Evolutionary conservation across 2,113 vertebrate species (phyloP).

Genomic region (Motacilla tschutschensis): DNA sequence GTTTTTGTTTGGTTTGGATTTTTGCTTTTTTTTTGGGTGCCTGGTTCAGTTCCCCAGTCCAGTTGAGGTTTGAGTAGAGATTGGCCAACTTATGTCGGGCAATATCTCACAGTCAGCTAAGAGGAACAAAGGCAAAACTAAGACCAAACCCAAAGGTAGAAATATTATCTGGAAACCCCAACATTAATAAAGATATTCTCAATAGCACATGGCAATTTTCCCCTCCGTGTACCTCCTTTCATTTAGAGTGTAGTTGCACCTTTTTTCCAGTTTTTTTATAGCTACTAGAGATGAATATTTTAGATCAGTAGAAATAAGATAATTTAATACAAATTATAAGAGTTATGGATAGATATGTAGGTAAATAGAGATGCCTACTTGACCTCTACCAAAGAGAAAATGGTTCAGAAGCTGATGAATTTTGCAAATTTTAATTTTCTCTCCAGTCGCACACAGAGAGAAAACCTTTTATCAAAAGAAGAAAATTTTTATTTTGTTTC

Average conservation of each 20-base stretch:
- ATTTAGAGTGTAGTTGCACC: neutral
- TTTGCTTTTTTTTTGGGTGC: accelerated
- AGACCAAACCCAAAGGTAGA: neutral
- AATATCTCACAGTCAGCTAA: neutral
- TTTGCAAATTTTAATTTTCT: neutral
- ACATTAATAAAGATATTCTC: neutral
- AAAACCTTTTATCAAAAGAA: neutral
- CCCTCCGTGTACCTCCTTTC: neutral
- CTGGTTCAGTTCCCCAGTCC: neutral
- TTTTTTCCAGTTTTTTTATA: neutral
- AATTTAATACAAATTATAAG: neutral
- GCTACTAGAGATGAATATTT: neutral
- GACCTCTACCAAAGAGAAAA: neutral
- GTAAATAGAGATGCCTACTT: neutral
- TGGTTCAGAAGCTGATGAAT: neutral
- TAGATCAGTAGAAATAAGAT: neutral
- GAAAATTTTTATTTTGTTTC: neutral
- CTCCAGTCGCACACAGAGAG: neutral
- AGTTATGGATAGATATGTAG: neutral
- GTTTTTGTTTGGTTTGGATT: too few species aligned
- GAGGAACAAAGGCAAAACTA: neutral
- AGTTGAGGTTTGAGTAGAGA: neutral
- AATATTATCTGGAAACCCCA: neutral
- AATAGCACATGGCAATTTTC: neutral
- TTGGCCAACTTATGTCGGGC: neutral